phyloP scores from a whole-genome alignment of 2,888 invertebrate genomes.

The Trissolcus brochymenae region DNA sequence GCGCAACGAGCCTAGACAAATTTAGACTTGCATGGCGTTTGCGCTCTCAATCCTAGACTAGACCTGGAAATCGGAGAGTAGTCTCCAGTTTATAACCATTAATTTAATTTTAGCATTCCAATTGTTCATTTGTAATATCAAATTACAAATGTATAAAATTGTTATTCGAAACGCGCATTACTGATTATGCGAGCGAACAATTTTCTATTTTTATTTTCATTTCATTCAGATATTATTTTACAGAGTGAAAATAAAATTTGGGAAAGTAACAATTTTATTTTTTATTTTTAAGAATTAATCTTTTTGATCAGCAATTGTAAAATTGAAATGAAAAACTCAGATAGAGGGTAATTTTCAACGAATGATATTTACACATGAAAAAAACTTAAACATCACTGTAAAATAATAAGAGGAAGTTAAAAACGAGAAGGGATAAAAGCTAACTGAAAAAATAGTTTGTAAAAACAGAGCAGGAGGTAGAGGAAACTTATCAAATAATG shows the following conservation, averaged over 20 bases:
- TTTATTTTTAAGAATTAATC: too few relatives aligned
- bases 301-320: too few relatives aligned
- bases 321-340: too few relatives aligned
- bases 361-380: neutral
- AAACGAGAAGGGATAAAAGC: neutral
- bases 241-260: too few relatives aligned
- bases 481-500: constrained; percentile 22
- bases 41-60: constrained; percentile 63
- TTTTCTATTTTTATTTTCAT: too few relatives aligned
- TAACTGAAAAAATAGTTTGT: neutral
- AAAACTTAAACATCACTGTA: constrained; percentile 16
- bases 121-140: constrained; percentile 13
- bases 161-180: too few relatives aligned
- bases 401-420: constrained; percentile 33
- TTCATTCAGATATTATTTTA: too few relatives aligned
- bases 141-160: too few relatives aligned
- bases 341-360: too few relatives aligned
- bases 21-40: constrained; percentile 65
- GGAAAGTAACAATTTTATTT: too few relatives aligned
- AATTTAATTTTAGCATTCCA: constrained; percentile 39
- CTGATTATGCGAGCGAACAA: too few relatives aligned
- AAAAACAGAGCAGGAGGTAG: constrained; percentile 30
- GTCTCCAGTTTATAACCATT: constrained; percentile 48
- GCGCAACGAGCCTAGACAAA: constrained; percentile 61
- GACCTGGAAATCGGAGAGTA: constrained; percentile 59